Conservation (phyloP, 2,113 vertebrate species). For the Phylloscopus trochilus region DNA sequence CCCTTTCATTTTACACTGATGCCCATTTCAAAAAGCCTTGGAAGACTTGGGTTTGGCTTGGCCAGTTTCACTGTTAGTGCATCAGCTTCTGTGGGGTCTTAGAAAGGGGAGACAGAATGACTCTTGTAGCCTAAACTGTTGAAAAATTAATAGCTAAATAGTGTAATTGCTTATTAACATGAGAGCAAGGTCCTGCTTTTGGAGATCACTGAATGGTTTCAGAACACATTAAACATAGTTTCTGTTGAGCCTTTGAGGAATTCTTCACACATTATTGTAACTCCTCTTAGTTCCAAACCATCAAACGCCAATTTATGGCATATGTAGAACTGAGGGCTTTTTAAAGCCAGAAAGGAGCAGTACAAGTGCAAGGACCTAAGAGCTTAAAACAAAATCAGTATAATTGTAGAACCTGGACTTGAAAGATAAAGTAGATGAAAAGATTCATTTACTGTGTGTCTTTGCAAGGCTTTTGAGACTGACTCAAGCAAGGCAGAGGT, state of each 20-base stretch:
- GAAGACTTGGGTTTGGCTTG: not conserved
- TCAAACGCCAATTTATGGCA: not conserved
- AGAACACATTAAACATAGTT: not conserved
- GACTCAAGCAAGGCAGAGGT: not conserved
- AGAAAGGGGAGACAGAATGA: not conserved
- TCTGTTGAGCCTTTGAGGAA: not conserved
- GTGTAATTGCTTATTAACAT: not conserved
- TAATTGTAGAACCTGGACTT: not conserved
- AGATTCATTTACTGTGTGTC: not conserved
- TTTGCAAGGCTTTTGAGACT: not conserved
- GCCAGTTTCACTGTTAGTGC: not conserved
- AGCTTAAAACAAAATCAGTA: not conserved
- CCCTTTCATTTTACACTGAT: not conserved
- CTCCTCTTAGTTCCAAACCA: not conserved
- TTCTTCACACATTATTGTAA: not conserved
- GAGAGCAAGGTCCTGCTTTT: not conserved
- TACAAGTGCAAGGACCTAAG: fast-evolving
- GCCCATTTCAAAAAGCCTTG: not conserved
- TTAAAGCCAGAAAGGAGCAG: not conserved
- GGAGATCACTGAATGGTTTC: not conserved
- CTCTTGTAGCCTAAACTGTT: not conserved
- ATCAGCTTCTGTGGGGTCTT: not conserved
- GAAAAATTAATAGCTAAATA: not conserved
- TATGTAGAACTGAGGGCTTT: not conserved
- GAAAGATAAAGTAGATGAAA: not conserved